A percentile compares a stretch with the other conserved stretches of the same genome.
Evolutionary conservation across 2,888 invertebrate genomes (phyloP).

Genomic region (Eupelmus urozonus): DNA sequence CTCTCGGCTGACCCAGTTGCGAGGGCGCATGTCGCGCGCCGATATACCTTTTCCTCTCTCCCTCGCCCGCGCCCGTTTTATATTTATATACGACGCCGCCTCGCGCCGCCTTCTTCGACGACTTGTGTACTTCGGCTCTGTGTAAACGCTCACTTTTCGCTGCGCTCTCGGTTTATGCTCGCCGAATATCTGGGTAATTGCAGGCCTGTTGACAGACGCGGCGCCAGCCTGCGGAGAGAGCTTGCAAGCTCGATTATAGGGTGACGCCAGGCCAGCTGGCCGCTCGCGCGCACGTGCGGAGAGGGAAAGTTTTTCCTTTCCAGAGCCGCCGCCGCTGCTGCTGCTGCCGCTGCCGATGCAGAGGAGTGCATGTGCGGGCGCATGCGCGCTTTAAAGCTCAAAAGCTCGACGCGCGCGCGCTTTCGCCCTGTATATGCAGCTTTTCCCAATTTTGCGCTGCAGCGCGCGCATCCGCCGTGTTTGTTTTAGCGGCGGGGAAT

Average conservation of each 20-base stretch:
- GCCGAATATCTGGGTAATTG: too few relatives aligned
- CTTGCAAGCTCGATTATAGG: too few relatives aligned
- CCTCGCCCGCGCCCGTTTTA: neutral
- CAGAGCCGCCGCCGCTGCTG: too few relatives aligned
- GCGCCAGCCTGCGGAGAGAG: too few relatives aligned
- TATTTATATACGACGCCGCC: neutral
- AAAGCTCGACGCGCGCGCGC: neutral
- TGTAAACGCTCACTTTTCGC: neutral
- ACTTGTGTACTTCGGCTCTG: neutral
- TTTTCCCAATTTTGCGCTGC: neutral
- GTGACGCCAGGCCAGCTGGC: too few relatives aligned
- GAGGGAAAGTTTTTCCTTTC: conserved; percentile 4
- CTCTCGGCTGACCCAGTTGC: conserved; percentile 73
- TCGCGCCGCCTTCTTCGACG: neutral
- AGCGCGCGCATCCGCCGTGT: too few relatives aligned
- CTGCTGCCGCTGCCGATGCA: too few relatives aligned
- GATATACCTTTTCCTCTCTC: neutral
- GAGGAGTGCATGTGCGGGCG: too few relatives aligned
- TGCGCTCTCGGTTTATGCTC: neutral
- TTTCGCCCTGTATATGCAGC: neutral
- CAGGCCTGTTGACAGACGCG: too few relatives aligned
- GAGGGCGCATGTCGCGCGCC: conserved; percentile 72
- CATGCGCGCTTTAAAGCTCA: too few relatives aligned
- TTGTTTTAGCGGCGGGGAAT: too few relatives aligned
- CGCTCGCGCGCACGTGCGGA: neutral